Evolutionary conservation across 1,140 invertebrate species (phyloP).

Genomic region (Himalopsyche phryganea): DNA sequence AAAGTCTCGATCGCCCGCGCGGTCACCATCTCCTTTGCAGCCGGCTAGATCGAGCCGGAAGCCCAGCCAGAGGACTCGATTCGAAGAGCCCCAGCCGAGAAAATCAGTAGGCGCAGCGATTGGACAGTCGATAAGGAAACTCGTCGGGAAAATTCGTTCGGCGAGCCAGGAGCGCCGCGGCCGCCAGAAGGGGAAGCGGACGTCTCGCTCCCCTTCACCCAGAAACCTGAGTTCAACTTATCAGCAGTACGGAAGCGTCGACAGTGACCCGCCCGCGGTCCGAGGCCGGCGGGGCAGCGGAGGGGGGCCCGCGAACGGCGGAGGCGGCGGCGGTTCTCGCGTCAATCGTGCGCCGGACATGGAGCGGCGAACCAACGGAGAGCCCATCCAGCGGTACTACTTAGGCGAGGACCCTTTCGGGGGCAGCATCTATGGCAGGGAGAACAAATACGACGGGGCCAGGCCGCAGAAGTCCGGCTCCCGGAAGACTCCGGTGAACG

Average conservation of each 20-base stretch:
- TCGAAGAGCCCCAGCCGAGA: slow-evolving; percentile 54
- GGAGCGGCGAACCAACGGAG: slow-evolving; percentile 42
- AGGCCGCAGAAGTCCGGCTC: slow-evolving; percentile 47
- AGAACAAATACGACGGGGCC: slow-evolving; percentile 70
- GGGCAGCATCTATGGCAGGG: slow-evolving; percentile 73
- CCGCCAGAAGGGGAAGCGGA: slow-evolving; percentile 46
- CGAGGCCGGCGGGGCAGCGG: slow-evolving; percentile 32
- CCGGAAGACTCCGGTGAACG: slow-evolving; percentile 42
- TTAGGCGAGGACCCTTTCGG: slow-evolving; percentile 78
- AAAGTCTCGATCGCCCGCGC: slow-evolving; percentile 50
- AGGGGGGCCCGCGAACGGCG: slow-evolving; percentile 30
- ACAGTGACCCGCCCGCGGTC: slow-evolving; percentile 47
- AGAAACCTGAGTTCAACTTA: slow-evolving; percentile 47
- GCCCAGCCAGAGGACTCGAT: slow-evolving; percentile 63
- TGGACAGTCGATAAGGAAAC: slow-evolving; percentile 70
- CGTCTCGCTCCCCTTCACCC: slow-evolving; percentile 51
- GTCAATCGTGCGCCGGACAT: slow-evolving; percentile 20
- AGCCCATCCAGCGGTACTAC: slow-evolving; percentile 71
- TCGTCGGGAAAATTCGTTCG: slow-evolving; percentile 74
- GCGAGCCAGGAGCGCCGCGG: slow-evolving; percentile 69
- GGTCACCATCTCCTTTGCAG: slow-evolving; percentile 49
- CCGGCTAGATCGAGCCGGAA: slow-evolving; percentile 53
- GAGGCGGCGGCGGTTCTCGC: slow-evolving; percentile 31
- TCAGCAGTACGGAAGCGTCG: slow-evolving; percentile 48
- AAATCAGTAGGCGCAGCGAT: slow-evolving; percentile 57